These are phyloP conservation scores for Ceuthmochares aereus DNA, from an alignment of 2,113 vertebrate genomes.

Conservation along the genomic window DNA sequence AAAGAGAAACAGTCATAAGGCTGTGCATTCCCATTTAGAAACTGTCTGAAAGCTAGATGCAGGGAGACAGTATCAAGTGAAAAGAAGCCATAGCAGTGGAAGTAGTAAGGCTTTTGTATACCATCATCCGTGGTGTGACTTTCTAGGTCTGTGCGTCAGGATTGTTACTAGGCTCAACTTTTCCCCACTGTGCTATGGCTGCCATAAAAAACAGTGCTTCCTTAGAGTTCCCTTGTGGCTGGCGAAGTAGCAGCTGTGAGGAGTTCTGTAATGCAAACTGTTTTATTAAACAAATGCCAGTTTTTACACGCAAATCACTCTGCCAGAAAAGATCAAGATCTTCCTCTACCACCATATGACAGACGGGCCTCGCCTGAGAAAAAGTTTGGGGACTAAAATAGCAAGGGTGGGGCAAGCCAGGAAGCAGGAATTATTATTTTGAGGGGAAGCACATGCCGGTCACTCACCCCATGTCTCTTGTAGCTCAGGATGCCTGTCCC, in stretches of 20 bases:
- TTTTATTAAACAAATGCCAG: not conserved
- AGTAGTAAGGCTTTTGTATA: not conserved
- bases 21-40: not conserved
- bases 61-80: not conserved
- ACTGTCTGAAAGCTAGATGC: not conserved
- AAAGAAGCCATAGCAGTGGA: not conserved
- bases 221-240: not conserved
- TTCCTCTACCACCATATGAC: not conserved
- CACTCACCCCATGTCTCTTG: not conserved
- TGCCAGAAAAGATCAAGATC: not conserved
- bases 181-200: not conserved
- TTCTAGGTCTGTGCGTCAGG: not conserved
- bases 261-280: not conserved
- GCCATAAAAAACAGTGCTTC: rapidly evolving
- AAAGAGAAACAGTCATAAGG: not conserved
- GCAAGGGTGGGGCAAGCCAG: conserved; percentile 24
- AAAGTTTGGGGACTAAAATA: not conserved
- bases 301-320: not conserved
- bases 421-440: conserved; percentile 25
- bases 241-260: not conserved
- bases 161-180: not conserved
- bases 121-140: not conserved
- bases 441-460: conserved; percentile 5
- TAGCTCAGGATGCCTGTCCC: not conserved
- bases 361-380: not conserved